phyloP scores from a whole-genome alignment of 2,113 vertebrate genomes.

The Dasyprocta punctata region DNA sequence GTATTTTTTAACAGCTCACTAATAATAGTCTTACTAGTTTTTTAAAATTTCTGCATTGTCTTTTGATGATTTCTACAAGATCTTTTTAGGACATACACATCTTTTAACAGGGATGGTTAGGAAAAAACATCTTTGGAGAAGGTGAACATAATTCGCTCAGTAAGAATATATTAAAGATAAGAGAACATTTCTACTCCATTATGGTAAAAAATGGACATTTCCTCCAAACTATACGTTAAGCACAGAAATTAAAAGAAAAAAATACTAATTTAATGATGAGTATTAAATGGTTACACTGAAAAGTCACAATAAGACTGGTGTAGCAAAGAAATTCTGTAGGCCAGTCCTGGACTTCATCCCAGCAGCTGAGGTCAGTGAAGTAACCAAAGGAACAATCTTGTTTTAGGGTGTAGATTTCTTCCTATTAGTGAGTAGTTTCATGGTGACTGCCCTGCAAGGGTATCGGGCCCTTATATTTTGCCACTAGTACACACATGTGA shows the following conservation, averaged over 20 bases:
- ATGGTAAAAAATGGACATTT: background rate
- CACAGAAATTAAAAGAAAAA: background rate
- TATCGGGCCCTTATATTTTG: background rate
- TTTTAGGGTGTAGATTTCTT: background rate
- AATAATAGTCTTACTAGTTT: background rate
- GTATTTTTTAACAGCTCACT: background rate
- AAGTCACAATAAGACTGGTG: background rate
- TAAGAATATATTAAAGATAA: slow-evolving; percentile 40
- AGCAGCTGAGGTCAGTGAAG: background rate
- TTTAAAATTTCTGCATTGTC: background rate
- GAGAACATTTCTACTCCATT: background rate
- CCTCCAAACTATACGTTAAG: background rate
- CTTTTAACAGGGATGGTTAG: background rate
- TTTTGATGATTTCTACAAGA: slow-evolving; percentile 30
- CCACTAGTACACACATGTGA: background rate
- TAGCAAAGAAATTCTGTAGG: background rate
- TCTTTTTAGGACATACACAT: background rate
- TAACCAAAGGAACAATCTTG: background rate
- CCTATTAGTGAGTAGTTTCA: background rate
- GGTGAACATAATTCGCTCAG: background rate
- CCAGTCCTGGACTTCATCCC: background rate
- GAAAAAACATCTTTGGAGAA: background rate
- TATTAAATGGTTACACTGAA: background rate
- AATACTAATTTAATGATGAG: slow-evolving; percentile 2
- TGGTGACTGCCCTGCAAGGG: background rate